Evolutionary conservation across 37 sponge, comb jelly and placozoan genomes (phyloP).

Genomic region (Trichoplax adhaerens): DNA sequence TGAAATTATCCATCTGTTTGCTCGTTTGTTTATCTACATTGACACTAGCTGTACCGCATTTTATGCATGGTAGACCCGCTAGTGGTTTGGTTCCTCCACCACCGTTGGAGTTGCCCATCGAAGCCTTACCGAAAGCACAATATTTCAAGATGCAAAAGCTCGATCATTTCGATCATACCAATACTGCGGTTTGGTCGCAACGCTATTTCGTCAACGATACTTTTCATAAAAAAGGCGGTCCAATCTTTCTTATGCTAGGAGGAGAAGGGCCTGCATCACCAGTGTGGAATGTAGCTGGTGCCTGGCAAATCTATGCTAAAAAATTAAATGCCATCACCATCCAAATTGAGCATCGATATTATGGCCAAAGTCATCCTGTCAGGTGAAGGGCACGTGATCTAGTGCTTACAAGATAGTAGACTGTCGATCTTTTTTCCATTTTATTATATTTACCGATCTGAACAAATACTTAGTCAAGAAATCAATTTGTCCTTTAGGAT

Average conservation of each 20-base stretch:
- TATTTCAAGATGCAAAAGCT: conserved; percentile 38
- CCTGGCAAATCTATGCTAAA: conserved; percentile 39
- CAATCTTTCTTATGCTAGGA: conserved; percentile 73
- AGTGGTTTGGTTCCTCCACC: too few species aligned
- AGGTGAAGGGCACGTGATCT: too few species aligned
- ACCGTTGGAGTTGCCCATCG: too few species aligned
- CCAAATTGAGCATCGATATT: conserved; percentile 14
- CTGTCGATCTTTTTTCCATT: too few species aligned
- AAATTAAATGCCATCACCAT: conserved; percentile 42
- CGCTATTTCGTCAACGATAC: conserved; percentile 62
- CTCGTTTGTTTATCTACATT: too few species aligned
- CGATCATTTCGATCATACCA: conserved; percentile 44
- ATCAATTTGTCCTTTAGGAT: too few species aligned
- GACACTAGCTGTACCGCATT: too few species aligned
- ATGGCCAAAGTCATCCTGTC: conserved; percentile 74
- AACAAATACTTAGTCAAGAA: too few species aligned
- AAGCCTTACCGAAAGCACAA: conserved; percentile 13
- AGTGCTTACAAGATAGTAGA: too few species aligned
- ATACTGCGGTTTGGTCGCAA: conserved; percentile 36
- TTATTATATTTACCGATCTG: too few species aligned
- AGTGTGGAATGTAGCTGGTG: conserved; percentile 40
- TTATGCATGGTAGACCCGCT: too few species aligned
- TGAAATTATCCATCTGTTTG: too few species aligned
- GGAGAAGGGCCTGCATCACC: conserved; percentile 65
- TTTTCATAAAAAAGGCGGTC: conserved; percentile 35